Conservation (phyloP, 2,113 vertebrate species). For the Rhodinocichla rosea region DNA sequence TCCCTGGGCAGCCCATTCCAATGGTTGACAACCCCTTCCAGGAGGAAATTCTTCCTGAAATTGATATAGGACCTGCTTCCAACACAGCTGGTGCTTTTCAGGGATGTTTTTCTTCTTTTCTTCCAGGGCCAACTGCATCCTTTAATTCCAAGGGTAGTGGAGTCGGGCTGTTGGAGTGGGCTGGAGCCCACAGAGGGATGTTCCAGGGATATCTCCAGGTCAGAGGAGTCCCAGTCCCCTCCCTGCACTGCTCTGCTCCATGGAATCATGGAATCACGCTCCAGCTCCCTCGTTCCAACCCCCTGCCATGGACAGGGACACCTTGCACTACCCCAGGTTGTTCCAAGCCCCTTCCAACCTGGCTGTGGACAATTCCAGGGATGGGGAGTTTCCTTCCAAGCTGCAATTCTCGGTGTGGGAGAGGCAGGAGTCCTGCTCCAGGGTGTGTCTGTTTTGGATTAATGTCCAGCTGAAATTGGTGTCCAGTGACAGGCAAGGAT, state of each 20-base stretch:
- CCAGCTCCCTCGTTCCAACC: rapidly evolving
- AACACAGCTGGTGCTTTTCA: neutral
- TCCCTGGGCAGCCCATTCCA: neutral
- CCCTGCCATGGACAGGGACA: neutral
- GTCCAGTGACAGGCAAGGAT: neutral
- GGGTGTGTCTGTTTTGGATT: neutral
- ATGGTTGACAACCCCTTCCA: neutral
- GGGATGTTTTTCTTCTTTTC: neutral
- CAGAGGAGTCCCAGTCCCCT: neutral
- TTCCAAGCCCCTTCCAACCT: rapidly evolving
- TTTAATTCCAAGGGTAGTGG: neutral
- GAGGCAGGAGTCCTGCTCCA: neutral
- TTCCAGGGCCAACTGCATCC: neutral
- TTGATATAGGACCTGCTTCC: neutral
- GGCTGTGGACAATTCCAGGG: neutral
- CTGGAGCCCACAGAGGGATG: neutral
- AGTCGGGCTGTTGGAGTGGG: neutral
- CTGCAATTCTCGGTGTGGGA: rapidly evolving
- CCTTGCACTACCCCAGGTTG: neutral
- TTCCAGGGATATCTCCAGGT: neutral
- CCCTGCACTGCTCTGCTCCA: neutral
- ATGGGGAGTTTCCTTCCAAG: neutral
- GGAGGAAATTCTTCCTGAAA: neutral
- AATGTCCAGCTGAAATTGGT: neutral
- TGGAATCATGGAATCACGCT: neutral